Percentiles rank a stretch among this genome's conserved stretches.
phyloP scores from a whole-genome alignment of 2,888 invertebrate genomes.

The Charanyca ferruginea region DNA sequence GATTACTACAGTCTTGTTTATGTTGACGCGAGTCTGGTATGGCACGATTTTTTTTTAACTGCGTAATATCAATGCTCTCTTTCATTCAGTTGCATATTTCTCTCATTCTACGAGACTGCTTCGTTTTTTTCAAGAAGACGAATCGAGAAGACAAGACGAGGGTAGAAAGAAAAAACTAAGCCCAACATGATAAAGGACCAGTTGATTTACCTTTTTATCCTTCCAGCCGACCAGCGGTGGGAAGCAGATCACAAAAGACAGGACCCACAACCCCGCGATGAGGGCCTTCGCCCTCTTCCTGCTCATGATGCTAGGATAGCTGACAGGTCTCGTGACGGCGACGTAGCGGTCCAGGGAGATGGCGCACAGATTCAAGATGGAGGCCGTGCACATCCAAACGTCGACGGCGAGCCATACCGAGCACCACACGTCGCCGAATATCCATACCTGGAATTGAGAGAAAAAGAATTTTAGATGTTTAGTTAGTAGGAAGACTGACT shows the following conservation, averaged over 20 bases:
- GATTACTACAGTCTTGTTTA: too few species aligned
- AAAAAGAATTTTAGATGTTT: neutral
- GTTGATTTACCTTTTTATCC: conserved; percentile 86
- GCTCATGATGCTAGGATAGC: conserved; percentile 98
- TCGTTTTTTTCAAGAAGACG: too few species aligned
- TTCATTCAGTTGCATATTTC: too few species aligned
- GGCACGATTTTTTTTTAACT: neutral
- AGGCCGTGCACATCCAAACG: conserved; percentile 99
- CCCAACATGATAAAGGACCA: too few species aligned
- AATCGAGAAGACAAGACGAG: too few species aligned
- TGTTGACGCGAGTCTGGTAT: too few species aligned
- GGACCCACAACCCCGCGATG: conserved; percentile 98
- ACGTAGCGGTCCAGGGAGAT: conserved; percentile 98
- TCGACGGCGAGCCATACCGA: conserved; percentile 99
- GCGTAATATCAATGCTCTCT: too few species aligned
- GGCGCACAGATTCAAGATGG: conserved; percentile 98
- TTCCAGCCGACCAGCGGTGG: conserved; percentile 99
- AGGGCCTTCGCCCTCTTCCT: conserved; percentile 96
- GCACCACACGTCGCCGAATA: conserved; percentile 99
- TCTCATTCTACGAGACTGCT: too few species aligned
- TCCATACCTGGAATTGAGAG: conserved; percentile 94
- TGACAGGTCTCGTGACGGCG: conserved; percentile 98
- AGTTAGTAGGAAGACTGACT: neutral
- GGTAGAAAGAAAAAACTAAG: too few species aligned
- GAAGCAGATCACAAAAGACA: conserved; percentile 98